These are phyloP conservation scores for Thunnus thynnus DNA, from an alignment of 2,113 vertebrate species.

Conservation along the genomic window DNA sequence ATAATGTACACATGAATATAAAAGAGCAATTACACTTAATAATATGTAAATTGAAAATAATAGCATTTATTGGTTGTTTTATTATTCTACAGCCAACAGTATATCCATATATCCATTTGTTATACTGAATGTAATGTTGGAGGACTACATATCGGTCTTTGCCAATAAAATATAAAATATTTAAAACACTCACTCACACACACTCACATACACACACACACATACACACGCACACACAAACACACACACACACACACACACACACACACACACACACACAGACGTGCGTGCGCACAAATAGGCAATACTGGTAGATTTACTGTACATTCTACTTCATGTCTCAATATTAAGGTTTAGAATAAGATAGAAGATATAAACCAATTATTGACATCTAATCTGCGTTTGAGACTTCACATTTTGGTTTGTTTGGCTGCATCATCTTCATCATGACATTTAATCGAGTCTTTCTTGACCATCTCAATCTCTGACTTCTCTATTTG, in stretches of 20 bases:
- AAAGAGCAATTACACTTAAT: slow-evolving; percentile 18
- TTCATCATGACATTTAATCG: slow-evolving; percentile 10
- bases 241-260: neutral
- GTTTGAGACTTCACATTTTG: slow-evolving; percentile 79
- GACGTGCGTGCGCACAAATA: neutral
- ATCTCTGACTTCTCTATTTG: neutral
- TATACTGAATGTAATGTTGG: neutral
- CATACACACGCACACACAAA: neutral
- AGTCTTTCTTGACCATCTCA: slow-evolving; percentile 47
- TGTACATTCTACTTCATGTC: neutral
- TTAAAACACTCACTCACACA: neutral
- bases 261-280: slow-evolving; percentile 13
- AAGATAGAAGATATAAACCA: neutral
- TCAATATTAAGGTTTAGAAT: slow-evolving; percentile 3
- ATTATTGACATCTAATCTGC: neutral
- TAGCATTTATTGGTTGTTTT: neutral
- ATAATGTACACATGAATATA: slow-evolving; percentile 39
- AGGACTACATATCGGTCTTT: slow-evolving; percentile 1
- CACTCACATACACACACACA: neutral
- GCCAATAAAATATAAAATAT: slow-evolving; percentile 38
- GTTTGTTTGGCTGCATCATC: slow-evolving; percentile 51
- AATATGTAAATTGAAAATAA: neutral
- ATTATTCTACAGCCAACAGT: neutral
- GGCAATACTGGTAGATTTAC: neutral
- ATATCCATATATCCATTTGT: neutral